These are phyloP conservation scores for Cavia aperea DNA, from an alignment of 2,113 vertebrate genomes.

Conservation along the genomic window DNA sequence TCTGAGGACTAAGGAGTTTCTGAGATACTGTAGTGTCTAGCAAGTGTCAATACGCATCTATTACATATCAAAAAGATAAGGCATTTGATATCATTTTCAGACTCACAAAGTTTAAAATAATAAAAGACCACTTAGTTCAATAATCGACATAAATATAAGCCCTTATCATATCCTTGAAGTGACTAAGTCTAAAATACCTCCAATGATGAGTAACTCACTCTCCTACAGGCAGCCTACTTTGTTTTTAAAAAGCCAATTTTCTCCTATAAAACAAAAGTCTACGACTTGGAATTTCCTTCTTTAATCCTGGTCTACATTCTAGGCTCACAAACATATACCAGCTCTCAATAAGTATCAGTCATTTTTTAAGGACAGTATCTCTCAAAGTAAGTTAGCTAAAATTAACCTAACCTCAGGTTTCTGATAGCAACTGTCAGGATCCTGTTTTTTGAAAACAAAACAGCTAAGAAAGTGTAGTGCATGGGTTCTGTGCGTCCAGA, in stretches of 20 bases:
- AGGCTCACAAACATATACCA: conserved; percentile 44
- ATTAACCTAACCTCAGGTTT: conserved; percentile 22
- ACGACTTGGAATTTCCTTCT: neutral
- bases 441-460: conserved; percentile 11
- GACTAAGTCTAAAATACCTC: conserved; percentile 22
- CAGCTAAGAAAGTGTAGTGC: neutral
- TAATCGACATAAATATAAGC: neutral
- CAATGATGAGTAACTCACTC: conserved; percentile 17
- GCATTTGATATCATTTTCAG: neutral
- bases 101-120: conserved; percentile 32
- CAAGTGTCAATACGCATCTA: neutral
- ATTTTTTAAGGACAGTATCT: conserved; percentile 32
- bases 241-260: conserved; percentile 41
- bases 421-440: neutral
- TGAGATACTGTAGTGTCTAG: neutral
- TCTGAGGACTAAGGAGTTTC: neutral
- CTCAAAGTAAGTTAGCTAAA: conserved; percentile 38
- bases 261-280: conserved; percentile 8
- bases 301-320: conserved; percentile 38
- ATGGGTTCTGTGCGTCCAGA: neutral
- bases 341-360: neutral
- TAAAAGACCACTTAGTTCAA: conserved; percentile 4
- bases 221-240: neutral
- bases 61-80: neutral
- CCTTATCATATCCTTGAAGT: neutral